Evolutionary conservation across 2,888 invertebrate species (phyloP), one percentile per base, ranked within the genome.

Genomic region (Schrankia costaestrigalis): DNA sequence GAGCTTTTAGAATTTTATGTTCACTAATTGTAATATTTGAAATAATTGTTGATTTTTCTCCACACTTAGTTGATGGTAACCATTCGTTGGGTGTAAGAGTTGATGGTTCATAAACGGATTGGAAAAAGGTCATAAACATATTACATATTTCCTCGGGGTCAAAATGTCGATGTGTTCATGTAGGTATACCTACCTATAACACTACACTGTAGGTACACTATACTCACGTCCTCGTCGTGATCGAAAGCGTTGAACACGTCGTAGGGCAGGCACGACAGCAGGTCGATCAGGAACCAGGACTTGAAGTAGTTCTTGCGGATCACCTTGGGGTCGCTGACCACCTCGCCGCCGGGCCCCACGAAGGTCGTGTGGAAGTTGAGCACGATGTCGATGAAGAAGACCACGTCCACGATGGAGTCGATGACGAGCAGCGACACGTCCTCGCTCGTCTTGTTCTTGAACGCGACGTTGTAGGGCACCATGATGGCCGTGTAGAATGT

Each of bases 231-330:
- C 90, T 99, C 98, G 81, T 98, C 98, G 84, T 98, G 97, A 89
- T 99, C 99, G 90, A 99, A 99, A 63, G 99, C 99, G 89, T 99
- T 99, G 93, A 99, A 99, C 68, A 99, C 98, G 90, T 99, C 99
- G 88, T 99, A 99, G 54, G 99, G 99, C 86, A 99, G 92, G 89
- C 99, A 99, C 70, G 98, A 98, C 56, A 99, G 92, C 72, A 99
- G 91, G 89, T 99, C 99, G 77, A 99, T 98, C 69, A 99, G 94
- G 90, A 99, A 99, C 99, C 99, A 99, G 60, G 98, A 98, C 87
- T 97, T 97, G 71, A 99, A 91, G 89, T 99, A 99, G 90, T 99
- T 99, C 94, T 97, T 97, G 69, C 97, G 91, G 79, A 98, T 98
- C 63, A 97, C 96, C 84, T 97, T 97, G 10, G 99, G 99, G 89